A percentile compares a stretch with the other conserved stretches of the same genome.
phyloP scores from a whole-genome alignment of 2,113 vertebrate species.

The Pipa parva region DNA sequence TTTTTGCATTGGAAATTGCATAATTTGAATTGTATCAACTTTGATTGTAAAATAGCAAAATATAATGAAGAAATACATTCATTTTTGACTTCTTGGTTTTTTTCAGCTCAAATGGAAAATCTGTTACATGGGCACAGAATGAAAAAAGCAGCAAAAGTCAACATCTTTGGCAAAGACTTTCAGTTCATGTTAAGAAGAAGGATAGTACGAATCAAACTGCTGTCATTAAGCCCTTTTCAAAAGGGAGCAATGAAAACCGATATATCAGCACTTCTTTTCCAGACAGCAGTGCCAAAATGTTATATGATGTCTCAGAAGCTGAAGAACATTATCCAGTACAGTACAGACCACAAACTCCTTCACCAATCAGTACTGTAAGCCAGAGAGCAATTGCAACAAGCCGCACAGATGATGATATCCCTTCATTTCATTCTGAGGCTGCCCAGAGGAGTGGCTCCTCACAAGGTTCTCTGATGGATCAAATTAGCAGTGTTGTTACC shows the following conservation, averaged over 20 bases:
- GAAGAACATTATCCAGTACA: conserved; percentile 79
- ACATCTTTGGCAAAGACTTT: conserved; percentile 93
- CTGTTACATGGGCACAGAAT: conserved; percentile 91
- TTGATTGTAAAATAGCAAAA: too few species aligned
- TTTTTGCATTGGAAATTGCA: too few species aligned
- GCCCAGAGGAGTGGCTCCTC: conserved; percentile 68
- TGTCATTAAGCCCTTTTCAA: conserved; percentile 95
- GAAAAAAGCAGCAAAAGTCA: conserved; percentile 84
- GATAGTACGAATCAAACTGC: conserved; percentile 92
- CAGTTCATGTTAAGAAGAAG: conserved; percentile 94
- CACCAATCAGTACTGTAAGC: conserved; percentile 87
- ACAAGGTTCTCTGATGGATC: conserved; percentile 90
- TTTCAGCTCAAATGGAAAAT: conserved; percentile 92
- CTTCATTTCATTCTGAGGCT: conserved; percentile 71
- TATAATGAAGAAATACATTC: too few species aligned
- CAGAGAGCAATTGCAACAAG: conserved; percentile 70
- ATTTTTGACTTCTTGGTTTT: conserved; percentile 34
- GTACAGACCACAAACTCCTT: conserved; percentile 78
- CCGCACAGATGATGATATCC: conserved; percentile 68
- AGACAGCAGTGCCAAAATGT: conserved; percentile 71
- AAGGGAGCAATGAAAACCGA: conserved; percentile 76
- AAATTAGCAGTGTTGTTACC: conserved; percentile 96
- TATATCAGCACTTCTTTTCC: conserved; percentile 64
- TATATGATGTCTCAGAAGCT: conserved; percentile 76
- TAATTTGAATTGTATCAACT: too few species aligned